Percentiles rank a stretch among this genome's conserved stretches.
phyloP scores from a whole-genome alignment of 1,140 invertebrate species.

The Rhopalosiphum maidis region DNA sequence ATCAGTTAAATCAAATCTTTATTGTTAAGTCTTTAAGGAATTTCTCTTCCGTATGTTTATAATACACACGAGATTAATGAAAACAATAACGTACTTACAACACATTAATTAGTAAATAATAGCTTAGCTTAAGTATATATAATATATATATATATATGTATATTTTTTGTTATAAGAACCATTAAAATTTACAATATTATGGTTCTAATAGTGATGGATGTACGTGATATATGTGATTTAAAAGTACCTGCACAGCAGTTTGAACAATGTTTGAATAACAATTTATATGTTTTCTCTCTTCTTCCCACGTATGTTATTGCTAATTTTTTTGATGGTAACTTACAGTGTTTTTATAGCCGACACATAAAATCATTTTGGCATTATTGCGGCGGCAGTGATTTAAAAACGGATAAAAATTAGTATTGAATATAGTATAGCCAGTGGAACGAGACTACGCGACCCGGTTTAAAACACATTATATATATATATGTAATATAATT shows the following conservation, averaged over 20 bases:
- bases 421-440: not conserved
- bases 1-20: constrained; percentile 35
- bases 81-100: not conserved
- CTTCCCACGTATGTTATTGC: not conserved
- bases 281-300: not conserved
- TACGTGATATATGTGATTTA: not conserved
- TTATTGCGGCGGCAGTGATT: not conserved
- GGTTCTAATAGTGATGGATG: not conserved
- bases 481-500: too few relatives aligned
- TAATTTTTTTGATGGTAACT: not conserved
- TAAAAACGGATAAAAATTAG: not conserved
- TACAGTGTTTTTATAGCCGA: not conserved
- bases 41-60: constrained; percentile 24
- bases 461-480: not conserved
- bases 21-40: constrained; percentile 34
- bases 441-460: not conserved
- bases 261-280: not conserved
- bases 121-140: not conserved
- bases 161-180: not conserved
- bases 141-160: not conserved
- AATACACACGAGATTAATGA: not conserved
- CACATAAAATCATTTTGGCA: not conserved
- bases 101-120: not conserved
- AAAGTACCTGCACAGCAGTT: not conserved
- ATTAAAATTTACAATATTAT: not conserved